Base-by-base conservation (phyloP, 2,888 invertebrate genomes). In the Norana najaformis region DNA sequence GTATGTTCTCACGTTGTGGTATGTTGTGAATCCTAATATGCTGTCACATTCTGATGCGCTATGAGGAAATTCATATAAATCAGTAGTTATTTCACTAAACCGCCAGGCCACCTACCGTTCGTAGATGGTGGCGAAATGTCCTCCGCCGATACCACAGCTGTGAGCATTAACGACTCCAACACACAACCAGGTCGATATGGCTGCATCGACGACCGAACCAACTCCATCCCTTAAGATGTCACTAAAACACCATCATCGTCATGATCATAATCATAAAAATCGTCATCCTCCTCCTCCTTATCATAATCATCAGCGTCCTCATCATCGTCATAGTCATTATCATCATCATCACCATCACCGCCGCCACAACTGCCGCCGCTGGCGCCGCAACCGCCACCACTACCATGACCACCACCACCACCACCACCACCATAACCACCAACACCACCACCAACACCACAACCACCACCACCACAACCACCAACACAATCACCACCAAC, bases 121-220 rank as follows among this genome's bases (percentile, higher is more conserved):
- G 69, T 92, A 92, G 37, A 92, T 88, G 47, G 89, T 89, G 88
- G 91, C 89, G 47, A 92, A 89, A 39, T 88, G 89, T 20, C 92
- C 92, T n/a, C 92, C 92, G 37, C 92, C 92, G 39, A 92, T 88
- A 34, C 92, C 92, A 41, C 90, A 85, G 83, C 90, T 90, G 39
- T 91, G 91, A 8, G 89, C 23, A 35, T 89, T 89, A 39, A 90
- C 38, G 14, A 90, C 88, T 23, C 92, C 88, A n/a, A 89, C 88
- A 83, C 92, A 92, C 35, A 91, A 38, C 89, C 90, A 53, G 35
- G 90, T 89, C 13, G 92, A 91, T n/a, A 92, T 91, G 23, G 91
- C 91, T 37, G 91, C 91, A 85, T 92, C 92, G 30, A 92, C 92
- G 39, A 89, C 91, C n/a, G 91, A 89, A 35, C 92, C 92, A 39